Base-by-base conservation (phyloP, 2,797 vertebrate genomes). In the Pampus argenteus region DNA sequence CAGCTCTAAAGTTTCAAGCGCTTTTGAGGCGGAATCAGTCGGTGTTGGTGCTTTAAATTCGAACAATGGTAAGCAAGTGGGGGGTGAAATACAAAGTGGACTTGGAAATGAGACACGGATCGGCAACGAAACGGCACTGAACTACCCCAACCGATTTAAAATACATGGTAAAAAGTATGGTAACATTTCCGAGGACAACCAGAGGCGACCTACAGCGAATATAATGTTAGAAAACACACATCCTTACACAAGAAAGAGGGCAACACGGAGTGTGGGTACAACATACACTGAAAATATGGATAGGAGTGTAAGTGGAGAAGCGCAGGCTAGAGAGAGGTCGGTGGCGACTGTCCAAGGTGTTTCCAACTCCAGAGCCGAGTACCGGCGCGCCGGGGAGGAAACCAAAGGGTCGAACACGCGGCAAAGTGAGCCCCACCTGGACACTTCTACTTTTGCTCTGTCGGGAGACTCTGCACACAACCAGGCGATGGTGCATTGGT, bases 401-500 rank as follows among this genome's bases (percentile, higher is more conserved):
- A 76, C 67, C 79, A 91, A 92, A 78, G 81, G 79, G 22, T 87
- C 91, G 22, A 87, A 86, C 83, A 69, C 91, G 23, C 88, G 86
- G 82, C 93, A 88, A 22, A 95, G 94, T 76, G 96, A 97, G 82
- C 93, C 94, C 47, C 79, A 91, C 85, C 86, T 99, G 86, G 91
- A 94, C 92, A 96, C 96, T 61, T 97, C 95, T 36, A 97, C 95
- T 22, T 98, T 97, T 69, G 94, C 97, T n/a, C 88, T 99, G 72
- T 93, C 94, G 10, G 97, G 96, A 74, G 97, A 99, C 78, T 96
- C 96, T 1, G 96, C 96, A 9, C 97, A 98, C 91, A 99, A 98
- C 90, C 97, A 98, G 92, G 97, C 97, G 85, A 98, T 98, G 96
- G 97, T 98, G 79, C 95, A 98, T 92, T 98, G 97, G 97, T 97